Evolutionary conservation across 2,113 vertebrate species (phyloP).

Genomic region (Raja brachyura): DNA sequence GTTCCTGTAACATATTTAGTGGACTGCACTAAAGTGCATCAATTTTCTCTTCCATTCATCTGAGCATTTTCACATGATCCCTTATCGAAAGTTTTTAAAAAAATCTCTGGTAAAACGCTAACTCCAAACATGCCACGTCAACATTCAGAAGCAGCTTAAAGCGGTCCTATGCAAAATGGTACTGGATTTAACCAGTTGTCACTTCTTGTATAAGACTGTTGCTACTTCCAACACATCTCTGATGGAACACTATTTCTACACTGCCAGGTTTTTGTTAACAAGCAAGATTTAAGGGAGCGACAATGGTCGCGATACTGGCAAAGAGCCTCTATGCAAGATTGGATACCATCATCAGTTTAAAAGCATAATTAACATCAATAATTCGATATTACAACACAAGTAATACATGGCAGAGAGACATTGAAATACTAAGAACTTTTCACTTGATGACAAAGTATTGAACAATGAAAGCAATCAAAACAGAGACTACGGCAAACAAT

Average conservation of each 20-base stretch:
- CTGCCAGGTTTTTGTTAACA: slow-evolving; percentile 54
- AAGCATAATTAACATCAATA: slow-evolving; percentile 57
- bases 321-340: slow-evolving; percentile 55
- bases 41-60: neutral
- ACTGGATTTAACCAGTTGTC: slow-evolving; percentile 1
- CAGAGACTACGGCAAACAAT: slow-evolving; percentile 85
- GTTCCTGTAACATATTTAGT: slow-evolving; percentile 22
- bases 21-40: slow-evolving; percentile 32
- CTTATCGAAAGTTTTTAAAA: neutral
- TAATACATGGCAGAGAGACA: slow-evolving; percentile 55
- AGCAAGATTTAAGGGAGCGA: slow-evolving; percentile 54
- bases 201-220: slow-evolving; percentile 11
- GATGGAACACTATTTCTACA: neutral
- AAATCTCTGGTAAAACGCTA: slow-evolving; percentile 2
- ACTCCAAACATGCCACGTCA: neutral
- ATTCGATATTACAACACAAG: slow-evolving; percentile 62
- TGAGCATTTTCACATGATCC: slow-evolving; percentile 15
- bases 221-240: slow-evolving; percentile 17
- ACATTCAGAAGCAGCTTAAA: slow-evolving; percentile 1
- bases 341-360: slow-evolving; percentile 60
- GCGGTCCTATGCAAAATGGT: slow-evolving; percentile 2
- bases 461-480: slow-evolving; percentile 92
- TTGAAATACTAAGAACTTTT: slow-evolving; percentile 52
- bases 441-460: slow-evolving; percentile 98
- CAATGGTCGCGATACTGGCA: slow-evolving; percentile 46